phyloP scores from a whole-genome alignment of 2,888 invertebrate species.

The Gastrophysa polygoni region DNA sequence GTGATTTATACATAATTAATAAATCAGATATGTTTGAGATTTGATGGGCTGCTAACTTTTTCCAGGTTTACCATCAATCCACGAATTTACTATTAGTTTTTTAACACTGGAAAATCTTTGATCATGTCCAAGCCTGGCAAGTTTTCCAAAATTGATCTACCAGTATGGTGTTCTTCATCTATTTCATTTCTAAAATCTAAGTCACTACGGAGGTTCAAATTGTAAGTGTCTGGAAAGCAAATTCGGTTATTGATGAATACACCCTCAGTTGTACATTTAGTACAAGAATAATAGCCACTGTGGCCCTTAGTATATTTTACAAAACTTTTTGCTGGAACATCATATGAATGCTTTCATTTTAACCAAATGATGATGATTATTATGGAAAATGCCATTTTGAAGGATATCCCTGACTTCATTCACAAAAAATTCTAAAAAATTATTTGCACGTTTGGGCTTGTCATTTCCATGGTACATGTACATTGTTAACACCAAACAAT shows the following conservation, averaged over 20 bases:
- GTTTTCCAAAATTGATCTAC: slow-evolving; percentile 27
- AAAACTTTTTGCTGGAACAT: slow-evolving; percentile 35
- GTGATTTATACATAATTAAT: not conserved
- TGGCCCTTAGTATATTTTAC: slow-evolving; percentile 34
- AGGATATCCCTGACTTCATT: slow-evolving; percentile 15
- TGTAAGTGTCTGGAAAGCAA: slow-evolving; percentile 26
- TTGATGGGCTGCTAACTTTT: slow-evolving; percentile 12
- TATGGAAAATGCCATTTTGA: not conserved
- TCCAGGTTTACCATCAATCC: slow-evolving; percentile 18
- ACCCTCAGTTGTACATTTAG: slow-evolving; percentile 34
- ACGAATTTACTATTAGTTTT: slow-evolving; percentile 20
- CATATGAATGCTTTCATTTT: slow-evolving; percentile 34
- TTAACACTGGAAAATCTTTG: slow-evolving; percentile 34
- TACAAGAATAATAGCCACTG: slow-evolving; percentile 36
- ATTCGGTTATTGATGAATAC: slow-evolving; percentile 16
- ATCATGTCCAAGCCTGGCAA: slow-evolving; percentile 39
- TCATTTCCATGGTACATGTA: slow-evolving; percentile 35
- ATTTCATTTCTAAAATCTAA: slow-evolving; percentile 17
- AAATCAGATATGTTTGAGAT: slow-evolving; percentile 7
- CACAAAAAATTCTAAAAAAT: slow-evolving; percentile 29
- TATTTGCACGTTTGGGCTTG: slow-evolving; percentile 29
- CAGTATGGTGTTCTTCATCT: slow-evolving; percentile 34
- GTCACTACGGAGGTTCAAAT: slow-evolving; percentile 21
- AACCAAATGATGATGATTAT: slow-evolving; percentile 5
- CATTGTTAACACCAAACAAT: slow-evolving; percentile 18